phyloP scores from a whole-genome alignment of 2,888 invertebrate genomes.

The Cantharis rufa region DNA sequence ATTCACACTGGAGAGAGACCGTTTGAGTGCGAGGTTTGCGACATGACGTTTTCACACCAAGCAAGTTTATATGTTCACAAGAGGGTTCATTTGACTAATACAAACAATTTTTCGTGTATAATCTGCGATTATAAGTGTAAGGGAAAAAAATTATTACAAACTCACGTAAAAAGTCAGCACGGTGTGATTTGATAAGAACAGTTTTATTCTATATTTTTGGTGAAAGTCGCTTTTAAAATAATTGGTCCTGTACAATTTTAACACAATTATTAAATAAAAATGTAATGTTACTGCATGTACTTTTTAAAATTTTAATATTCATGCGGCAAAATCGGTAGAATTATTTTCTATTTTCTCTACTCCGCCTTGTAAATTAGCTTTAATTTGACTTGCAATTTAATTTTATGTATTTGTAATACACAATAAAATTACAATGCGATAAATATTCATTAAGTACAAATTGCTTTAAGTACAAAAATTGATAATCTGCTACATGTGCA shows the following conservation, averaged over 20 bases:
- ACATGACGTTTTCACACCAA: background rate
- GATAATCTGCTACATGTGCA: background rate
- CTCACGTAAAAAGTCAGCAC: background rate
- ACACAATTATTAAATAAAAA: background rate
- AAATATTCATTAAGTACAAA: background rate
- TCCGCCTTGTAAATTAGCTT: background rate
- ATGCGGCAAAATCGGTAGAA: background rate
- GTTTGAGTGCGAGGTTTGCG: background rate
- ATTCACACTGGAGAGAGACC: background rate
- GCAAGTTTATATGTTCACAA: background rate
- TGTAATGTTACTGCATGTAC: background rate
- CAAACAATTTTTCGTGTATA: background rate
- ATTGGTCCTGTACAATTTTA: background rate
- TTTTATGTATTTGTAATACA: background rate
- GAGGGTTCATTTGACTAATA: background rate
- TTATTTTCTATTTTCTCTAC: background rate
- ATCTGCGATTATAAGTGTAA: background rate
- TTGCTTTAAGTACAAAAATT: background rate
- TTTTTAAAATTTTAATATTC: background rate
- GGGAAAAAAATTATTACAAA: background rate
- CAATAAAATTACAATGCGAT: background rate
- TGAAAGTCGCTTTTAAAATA: background rate
- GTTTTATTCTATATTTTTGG: background rate
- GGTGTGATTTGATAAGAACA: background rate
- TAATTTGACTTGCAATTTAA: background rate